Evolutionary conservation across 2,797 vertebrate genomes (phyloP), one percentile per base, ranked within the genome.

Genomic region (Mionectes olivaceus): DNA sequence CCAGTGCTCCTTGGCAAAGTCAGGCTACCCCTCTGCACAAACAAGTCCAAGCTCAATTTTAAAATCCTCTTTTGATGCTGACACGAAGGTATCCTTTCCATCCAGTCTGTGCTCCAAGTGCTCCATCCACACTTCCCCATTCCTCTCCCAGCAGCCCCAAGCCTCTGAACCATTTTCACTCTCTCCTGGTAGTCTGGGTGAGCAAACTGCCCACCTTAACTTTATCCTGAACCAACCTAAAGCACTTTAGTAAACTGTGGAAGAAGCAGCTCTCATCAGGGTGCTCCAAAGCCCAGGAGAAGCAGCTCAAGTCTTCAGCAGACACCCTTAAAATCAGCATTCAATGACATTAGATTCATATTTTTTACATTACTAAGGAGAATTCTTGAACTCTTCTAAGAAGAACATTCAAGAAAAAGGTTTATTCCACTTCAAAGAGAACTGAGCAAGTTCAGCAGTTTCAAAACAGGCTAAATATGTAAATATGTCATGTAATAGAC

Each of bases 351-450:
- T 11, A 46, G 1, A 8, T 9, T 33, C 15, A 12, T 55, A 41
- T 25, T 23, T 44, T 47, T 22, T 2, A n/a, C 14, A n/a, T 53
- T 47, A 44, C 65, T 63, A 69, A 69, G n/a, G 33, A 83, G 43
- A 90, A 70, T 11, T 69, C 56, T 64, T 77, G 27, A 61, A 57
- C 10, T 39, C 21, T 16, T 57, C 56, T 57, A 35, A 89, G 80
- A 75, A 27, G n/a, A 69, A 86, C 1, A 76, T 15, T 79, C 30
- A 71, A 68, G 59, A 27, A 78, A 87, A 84, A 90, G 10, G 22
- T 39, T 83, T 68, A 7, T 37, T 84, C 74, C 61, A 33, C 55
- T 85, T 83, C 61, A 71, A 83, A 89, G 65, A 64, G 41, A 87
- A 55, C 16, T 22, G 17, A 77, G n/a, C 10, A 25, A 89, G 43